A percentile compares a stretch with the other conserved stretches of the same genome.
Evolutionary conservation across 2,113 vertebrate species (phyloP).

Genomic region (Dipodomys merriami): DNA sequence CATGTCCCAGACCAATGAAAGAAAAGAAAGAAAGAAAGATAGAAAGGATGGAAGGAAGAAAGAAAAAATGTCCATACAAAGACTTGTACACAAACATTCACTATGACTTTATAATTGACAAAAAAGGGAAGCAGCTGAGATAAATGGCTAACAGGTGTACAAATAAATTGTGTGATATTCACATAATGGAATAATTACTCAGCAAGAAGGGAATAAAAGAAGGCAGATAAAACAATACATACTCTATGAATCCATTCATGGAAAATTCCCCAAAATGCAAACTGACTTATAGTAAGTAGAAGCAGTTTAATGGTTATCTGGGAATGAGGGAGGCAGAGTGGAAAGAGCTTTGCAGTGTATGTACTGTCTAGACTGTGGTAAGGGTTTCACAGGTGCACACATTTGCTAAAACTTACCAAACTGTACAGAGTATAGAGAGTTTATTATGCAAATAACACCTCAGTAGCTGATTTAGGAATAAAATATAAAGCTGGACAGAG

Average conservation of each 20-base stretch:
- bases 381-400: not conserved
- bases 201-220: not conserved
- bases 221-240: not conserved
- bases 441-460: not conserved
- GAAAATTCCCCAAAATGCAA: conserved; percentile 28
- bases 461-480: not conserved
- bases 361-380: not conserved
- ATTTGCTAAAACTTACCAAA: not conserved
- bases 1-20: too few relatives aligned
- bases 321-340: not conserved
- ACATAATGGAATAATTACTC: not conserved
- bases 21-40: too few relatives aligned
- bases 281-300: not conserved
- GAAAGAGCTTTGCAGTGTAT: not conserved
- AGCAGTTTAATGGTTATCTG: not conserved
- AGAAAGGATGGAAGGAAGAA: not conserved
- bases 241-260: not conserved
- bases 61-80: not conserved
- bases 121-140: conserved; percentile 11
- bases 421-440: not conserved
- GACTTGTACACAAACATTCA: not conserved
- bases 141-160: not conserved
- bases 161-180: not conserved
- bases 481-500: conserved; percentile 30
- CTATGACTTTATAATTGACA: not conserved